phyloP scores from a whole-genome alignment of 2,797 vertebrate genomes.

The Pangasius krempfi region DNA sequence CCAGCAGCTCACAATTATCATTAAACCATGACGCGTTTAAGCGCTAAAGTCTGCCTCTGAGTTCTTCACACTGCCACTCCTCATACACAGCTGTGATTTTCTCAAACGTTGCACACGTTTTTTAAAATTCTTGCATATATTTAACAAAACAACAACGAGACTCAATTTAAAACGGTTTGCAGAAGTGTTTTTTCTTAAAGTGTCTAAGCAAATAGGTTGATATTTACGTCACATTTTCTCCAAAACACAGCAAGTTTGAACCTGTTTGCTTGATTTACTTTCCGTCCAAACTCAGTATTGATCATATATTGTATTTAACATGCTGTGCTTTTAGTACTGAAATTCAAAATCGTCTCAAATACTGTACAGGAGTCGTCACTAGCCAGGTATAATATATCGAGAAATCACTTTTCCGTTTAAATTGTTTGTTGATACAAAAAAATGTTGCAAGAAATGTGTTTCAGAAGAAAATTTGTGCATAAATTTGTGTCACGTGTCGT shows the following conservation, averaged over 20 bases:
- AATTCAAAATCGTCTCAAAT: background rate
- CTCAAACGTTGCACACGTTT: background rate
- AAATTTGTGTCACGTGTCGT: too few species aligned
- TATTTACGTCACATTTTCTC: background rate
- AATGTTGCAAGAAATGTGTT: too few species aligned
- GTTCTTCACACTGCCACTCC: background rate
- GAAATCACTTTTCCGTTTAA: background rate
- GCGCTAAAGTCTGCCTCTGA: background rate
- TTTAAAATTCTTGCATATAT: background rate
- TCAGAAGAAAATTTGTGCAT: too few species aligned
- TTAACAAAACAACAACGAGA: background rate
- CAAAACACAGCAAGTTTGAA: background rate
- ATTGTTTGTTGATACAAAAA: background rate
- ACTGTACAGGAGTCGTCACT: background rate
- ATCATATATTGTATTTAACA: background rate
- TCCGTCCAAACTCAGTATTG: background rate
- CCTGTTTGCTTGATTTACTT: background rate
- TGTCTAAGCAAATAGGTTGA: too few species aligned
- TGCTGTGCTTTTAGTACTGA: background rate
- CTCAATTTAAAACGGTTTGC: background rate
- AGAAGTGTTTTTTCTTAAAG: too few species aligned
- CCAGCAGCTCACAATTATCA: background rate
- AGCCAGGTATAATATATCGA: background rate
- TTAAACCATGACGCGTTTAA: background rate
- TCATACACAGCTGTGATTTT: background rate